These are phyloP conservation scores for Lithophane socia DNA, from an alignment of 2,888 invertebrate species.

Conservation along the genomic window DNA sequence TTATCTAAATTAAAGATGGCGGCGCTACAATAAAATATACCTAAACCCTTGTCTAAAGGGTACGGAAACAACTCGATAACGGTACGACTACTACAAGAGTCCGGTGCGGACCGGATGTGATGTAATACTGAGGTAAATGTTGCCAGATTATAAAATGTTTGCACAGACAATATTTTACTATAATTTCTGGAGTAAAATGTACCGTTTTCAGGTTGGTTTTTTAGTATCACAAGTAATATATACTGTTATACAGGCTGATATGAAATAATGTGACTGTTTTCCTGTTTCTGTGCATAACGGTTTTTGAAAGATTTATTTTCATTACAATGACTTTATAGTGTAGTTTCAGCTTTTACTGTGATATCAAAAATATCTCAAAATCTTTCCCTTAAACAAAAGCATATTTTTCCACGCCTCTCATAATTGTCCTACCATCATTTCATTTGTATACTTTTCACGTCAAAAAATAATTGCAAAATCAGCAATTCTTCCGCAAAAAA, in stretches of 20 bases:
- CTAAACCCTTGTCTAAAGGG: constrained; percentile 43
- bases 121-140: constrained; percentile 44
- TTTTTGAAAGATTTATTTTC: too few relatives aligned
- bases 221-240: too few relatives aligned
- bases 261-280: too few relatives aligned
- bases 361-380: too few relatives aligned
- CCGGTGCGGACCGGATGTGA: constrained; percentile 32
- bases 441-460: background rate
- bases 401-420: too few relatives aligned
- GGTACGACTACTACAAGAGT: constrained; percentile 21
- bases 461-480: background rate
- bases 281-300: too few relatives aligned
- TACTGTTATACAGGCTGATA: too few relatives aligned
- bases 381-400: too few relatives aligned
- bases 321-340: too few relatives aligned
- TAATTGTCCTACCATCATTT: too few relatives aligned
- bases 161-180: constrained; percentile 35
- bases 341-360: too few relatives aligned
- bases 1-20: constrained; percentile 37
- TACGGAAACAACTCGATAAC: constrained; percentile 59
- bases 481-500: constrained; percentile 24
- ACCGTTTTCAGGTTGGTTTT: background rate
- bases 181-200: background rate
- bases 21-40: constrained; percentile 39
- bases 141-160: constrained; percentile 55